phyloP scores from a whole-genome alignment of 2,797 vertebrate species.

The Betta splendens region DNA sequence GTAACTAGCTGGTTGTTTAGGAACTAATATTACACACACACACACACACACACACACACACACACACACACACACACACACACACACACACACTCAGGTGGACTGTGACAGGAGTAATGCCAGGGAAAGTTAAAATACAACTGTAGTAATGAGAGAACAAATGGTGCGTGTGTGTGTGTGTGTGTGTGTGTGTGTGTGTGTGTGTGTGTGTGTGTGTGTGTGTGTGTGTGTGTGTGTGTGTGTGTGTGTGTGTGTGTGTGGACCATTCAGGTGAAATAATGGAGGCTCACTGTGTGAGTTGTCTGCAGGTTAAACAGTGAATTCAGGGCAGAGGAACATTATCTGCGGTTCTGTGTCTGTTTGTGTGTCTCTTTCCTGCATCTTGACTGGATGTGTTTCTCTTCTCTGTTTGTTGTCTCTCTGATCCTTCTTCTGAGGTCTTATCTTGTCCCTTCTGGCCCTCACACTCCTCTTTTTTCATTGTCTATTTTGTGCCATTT shows the following conservation, averaged over 20 bases:
- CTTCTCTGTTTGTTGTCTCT: constrained; percentile 1
- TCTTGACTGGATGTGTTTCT: constrained; percentile 3
- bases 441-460: background rate
- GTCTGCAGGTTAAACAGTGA: constrained; percentile 53
- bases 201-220: constrained; percentile 1
- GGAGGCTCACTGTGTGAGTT: constrained; percentile 41
- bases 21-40: constrained; percentile 67
- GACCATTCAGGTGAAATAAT: constrained; percentile 46
- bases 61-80: background rate
- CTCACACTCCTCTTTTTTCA: background rate
- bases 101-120: constrained; percentile 28
- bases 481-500: background rate
- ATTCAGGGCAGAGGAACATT: constrained; percentile 60
- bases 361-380: constrained; percentile 7
- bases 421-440: constrained; percentile 4
- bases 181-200: constrained; percentile 6
- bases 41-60: constrained; percentile 6
- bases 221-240: background rate
- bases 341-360: constrained; percentile 23
- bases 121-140: constrained; percentile 22
- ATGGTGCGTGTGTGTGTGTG: constrained; percentile 2
- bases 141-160: background rate
- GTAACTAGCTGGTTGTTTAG: constrained; percentile 82
- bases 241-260: constrained; percentile 6
- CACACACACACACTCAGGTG: background rate